These are phyloP conservation scores for Trachelus stipa DNA, from an alignment of 2,888 invertebrate genomes.

Conservation along the genomic window DNA sequence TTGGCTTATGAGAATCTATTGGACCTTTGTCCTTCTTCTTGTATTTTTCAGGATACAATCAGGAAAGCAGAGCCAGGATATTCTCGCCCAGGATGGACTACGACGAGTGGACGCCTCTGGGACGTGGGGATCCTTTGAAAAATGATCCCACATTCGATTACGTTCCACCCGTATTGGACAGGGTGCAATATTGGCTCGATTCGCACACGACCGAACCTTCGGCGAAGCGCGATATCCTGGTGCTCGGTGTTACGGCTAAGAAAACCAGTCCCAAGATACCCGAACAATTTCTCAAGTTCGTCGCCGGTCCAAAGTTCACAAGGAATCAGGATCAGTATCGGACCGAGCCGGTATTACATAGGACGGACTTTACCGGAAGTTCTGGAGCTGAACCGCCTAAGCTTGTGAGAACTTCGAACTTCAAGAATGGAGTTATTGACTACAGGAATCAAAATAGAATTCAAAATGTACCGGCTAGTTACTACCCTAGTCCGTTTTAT, in stretches of 20 bases:
- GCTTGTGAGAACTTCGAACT: slow-evolving; percentile 64
- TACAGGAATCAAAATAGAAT: slow-evolving; percentile 46
- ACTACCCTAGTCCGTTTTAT: slow-evolving; percentile 49
- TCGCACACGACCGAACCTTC: slow-evolving; percentile 72
- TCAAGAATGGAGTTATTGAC: slow-evolving; percentile 40
- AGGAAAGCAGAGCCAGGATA: slow-evolving; percentile 57
- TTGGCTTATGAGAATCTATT: neutral
- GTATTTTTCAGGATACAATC: slow-evolving; percentile 31
- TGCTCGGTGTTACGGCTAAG: slow-evolving; percentile 77
- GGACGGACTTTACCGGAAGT: slow-evolving; percentile 50
- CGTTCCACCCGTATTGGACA: slow-evolving; percentile 82
- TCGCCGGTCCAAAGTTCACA: slow-evolving; percentile 67
- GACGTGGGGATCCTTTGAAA: slow-evolving; percentile 83
- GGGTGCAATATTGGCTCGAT: slow-evolving; percentile 85
- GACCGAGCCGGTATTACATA: slow-evolving; percentile 24
- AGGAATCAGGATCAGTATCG: slow-evolving; percentile 49
- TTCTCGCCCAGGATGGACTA: slow-evolving; percentile 85
- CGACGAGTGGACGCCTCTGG: slow-evolving; percentile 87
- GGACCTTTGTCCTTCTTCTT: neutral
- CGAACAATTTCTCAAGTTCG: slow-evolving; percentile 68
- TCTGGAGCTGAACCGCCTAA: slow-evolving; percentile 56
- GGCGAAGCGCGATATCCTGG: slow-evolving; percentile 77
- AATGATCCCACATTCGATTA: slow-evolving; percentile 89
- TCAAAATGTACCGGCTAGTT: slow-evolving; percentile 46
- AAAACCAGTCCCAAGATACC: slow-evolving; percentile 72